These are phyloP conservation scores for Myotis yumanensis DNA, from an alignment of 2,113 vertebrate genomes.

Conservation along the genomic window DNA sequence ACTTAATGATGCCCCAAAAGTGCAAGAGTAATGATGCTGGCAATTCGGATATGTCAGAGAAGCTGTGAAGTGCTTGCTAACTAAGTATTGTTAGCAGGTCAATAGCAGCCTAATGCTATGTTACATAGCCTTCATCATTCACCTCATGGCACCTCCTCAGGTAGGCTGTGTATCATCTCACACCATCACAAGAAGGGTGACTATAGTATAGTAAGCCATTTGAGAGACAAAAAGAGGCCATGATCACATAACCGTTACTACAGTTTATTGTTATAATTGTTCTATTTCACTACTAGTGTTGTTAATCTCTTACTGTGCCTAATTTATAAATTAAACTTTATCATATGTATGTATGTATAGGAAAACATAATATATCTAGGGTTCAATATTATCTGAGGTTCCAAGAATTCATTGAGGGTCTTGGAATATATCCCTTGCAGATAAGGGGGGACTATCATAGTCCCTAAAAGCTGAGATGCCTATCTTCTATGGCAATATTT, in stretches of 20 bases:
- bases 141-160: background rate
- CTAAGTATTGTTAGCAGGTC: background rate
- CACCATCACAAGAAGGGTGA: background rate
- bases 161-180: background rate
- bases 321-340: background rate
- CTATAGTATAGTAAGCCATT: background rate
- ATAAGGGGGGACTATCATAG: background rate
- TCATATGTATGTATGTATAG: background rate
- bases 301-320: background rate
- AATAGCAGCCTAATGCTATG: background rate
- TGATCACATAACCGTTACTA: background rate
- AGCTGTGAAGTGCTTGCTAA: background rate
- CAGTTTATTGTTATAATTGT: background rate
- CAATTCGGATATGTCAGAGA: background rate
- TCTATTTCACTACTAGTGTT: background rate
- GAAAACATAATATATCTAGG: background rate
- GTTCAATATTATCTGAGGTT: background rate
- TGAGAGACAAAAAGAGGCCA: background rate
- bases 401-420: background rate
- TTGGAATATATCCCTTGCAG: background rate
- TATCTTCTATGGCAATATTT: background rate
- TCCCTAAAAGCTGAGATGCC: background rate
- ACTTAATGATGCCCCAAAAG: background rate
- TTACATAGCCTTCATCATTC: background rate
- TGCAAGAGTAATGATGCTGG: background rate